These are phyloP conservation scores for Caradrina kadenii DNA, from an alignment of 2,888 invertebrate species.

Conservation along the genomic window DNA sequence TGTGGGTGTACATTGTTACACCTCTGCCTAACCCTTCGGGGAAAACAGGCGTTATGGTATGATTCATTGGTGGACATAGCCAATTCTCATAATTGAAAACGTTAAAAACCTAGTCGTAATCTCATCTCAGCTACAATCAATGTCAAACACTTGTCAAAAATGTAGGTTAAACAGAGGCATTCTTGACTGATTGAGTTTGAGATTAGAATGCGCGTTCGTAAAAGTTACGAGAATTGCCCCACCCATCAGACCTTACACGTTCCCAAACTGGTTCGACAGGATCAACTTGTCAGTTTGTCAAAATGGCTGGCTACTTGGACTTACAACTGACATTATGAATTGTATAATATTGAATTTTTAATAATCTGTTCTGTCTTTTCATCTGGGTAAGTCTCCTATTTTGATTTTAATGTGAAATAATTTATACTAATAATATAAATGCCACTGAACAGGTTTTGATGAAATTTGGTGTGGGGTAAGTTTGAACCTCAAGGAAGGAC, in stretches of 20 bases:
- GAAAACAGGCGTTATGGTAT: too few relatives aligned
- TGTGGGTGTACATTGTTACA: too few relatives aligned
- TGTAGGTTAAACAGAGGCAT: not conserved
- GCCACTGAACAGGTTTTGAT: too few relatives aligned
- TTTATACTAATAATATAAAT: too few relatives aligned
- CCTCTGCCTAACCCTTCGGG: too few relatives aligned
- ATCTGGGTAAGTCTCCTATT: not conserved
- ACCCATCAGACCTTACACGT: not conserved
- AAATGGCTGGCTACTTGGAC: constrained; percentile 8
- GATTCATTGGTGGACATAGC: too few relatives aligned
- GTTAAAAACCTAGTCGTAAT: too few relatives aligned
- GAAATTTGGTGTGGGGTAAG: too few relatives aligned
- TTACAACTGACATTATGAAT: not conserved
- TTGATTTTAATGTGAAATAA: not conserved
- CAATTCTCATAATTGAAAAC: too few relatives aligned
- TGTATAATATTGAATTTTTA: not conserved
- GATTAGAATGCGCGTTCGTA: not conserved
- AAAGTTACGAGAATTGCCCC: not conserved
- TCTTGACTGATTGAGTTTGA: not conserved
- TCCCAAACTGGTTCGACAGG: constrained; percentile 11
- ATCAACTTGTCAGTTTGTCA: constrained; percentile 3
- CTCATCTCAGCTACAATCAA: too few relatives aligned
- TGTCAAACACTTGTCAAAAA: not conserved
- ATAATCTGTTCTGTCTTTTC: not conserved
- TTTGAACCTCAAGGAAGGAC: too few relatives aligned